Evolutionary conservation across 35 echinoderm and acorn worm genomes (phyloP).

Genomic region (Lytechinus pictus): DNA sequence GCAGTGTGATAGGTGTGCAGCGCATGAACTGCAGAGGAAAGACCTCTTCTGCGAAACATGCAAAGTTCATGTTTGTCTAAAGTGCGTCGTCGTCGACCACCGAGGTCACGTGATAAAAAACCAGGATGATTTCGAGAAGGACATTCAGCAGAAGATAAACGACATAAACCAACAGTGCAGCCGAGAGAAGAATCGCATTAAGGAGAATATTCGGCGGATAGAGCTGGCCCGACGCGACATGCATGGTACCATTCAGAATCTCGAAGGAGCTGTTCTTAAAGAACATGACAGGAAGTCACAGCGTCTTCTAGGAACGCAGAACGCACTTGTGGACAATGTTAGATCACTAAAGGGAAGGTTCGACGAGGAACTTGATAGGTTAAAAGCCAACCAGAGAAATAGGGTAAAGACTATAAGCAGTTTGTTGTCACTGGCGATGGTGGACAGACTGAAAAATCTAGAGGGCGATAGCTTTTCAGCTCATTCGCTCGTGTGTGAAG

Average conservation of each 20-base stretch:
- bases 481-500: background rate
- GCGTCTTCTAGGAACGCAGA: background rate
- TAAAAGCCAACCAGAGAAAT: background rate
- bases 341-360: background rate
- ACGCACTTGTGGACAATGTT: background rate
- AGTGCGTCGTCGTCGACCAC: background rate
- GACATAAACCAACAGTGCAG: background rate
- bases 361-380: background rate
- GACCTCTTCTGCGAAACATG: conserved; percentile 12
- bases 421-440: background rate
- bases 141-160: background rate
- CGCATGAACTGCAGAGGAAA: conserved; percentile 3
- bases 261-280: background rate
- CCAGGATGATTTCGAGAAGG: conserved; percentile 8
- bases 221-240: background rate
- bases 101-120: background rate
- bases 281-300: background rate
- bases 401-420: background rate
- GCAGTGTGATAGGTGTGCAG: background rate
- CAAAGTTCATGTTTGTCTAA: background rate
- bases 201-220: background rate
- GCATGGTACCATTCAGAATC: background rate
- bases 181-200: background rate
- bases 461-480: background rate
- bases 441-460: background rate